Evolutionary conservation across 1,140 invertebrate species (phyloP), one percentile per base, ranked within the genome.

Genomic region (Drosophila hydei): DNA sequence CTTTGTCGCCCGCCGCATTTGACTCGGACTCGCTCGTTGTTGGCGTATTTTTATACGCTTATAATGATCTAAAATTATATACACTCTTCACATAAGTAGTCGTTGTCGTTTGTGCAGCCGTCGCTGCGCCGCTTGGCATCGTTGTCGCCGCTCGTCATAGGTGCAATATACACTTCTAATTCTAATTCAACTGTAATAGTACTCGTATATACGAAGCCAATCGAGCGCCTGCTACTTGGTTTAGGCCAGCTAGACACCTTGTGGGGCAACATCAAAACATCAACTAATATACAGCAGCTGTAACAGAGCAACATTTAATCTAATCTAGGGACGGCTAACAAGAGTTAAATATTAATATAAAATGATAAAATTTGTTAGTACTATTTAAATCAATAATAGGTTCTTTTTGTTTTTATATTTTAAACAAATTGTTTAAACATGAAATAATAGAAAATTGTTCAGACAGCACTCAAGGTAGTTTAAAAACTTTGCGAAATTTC

Each of bases 21-120:
- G 33, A 33, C 59, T 42, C 71, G 70, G 59, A 67, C 70, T 33
- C 74, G 74, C 63, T 76, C 60, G 59, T 45, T 88, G 58, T 73
- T 68, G 63, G 58, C 83, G 68, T 83, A 83, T 88, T 83, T 87
- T 78, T 88, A 87, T 75, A 78, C 68, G 67, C 70, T 73, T 87
- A 71, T 87, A 83, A 80, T 80, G 74, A 75, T 88, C 83, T 88
- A 88, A 83, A 88, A 88, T 88, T 88, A 88, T 88, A 83, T 81
- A 65, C 63, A 45, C 45, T 30, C 9, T 36, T 27, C 47, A 67
- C 69, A 72, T 72, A 72, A 67, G 69, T 40, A 67, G 45, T 67
- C 61, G 61, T 51, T 50, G 33, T 33, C 40, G 27, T 30, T 5
- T 9, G 9, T 60, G 18, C 52, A 30, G 21, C 21, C 21, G 56